Conservation (phyloP, 2,888 invertebrate species). For the Dimorphilus gyrociliatus region DNA sequence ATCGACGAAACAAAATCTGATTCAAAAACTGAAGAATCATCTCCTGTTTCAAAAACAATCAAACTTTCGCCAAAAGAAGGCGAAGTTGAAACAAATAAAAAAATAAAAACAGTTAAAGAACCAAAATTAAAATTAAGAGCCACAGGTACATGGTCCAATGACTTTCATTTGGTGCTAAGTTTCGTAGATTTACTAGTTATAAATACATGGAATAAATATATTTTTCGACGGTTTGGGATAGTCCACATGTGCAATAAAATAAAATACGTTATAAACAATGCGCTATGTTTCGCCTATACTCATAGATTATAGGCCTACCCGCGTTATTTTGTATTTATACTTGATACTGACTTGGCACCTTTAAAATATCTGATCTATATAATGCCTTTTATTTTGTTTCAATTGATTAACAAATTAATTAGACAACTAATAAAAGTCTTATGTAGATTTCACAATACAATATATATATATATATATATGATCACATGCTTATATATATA, state of each 20-base stretch:
- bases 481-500: background rate
- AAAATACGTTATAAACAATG: too few species aligned
- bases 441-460: too few species aligned
- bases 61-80: background rate
- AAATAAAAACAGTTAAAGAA: conserved; percentile 3
- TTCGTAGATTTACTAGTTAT: background rate
- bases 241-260: too few species aligned
- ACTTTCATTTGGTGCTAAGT: background rate
- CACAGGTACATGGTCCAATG: conserved; percentile 3
- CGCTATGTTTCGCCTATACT: too few species aligned
- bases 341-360: too few species aligned
- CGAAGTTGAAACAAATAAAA: background rate
- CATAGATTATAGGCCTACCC: too few species aligned
- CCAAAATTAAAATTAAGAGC: background rate
- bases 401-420: too few species aligned
- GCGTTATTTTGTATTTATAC: too few species aligned
- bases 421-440: too few species aligned
- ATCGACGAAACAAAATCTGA: conserved; percentile 12
- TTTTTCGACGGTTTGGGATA: conserved; percentile 1
- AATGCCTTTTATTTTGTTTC: too few species aligned
- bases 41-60: background rate
- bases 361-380: too few species aligned
- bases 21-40: conserved; percentile 10
- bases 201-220: too few species aligned
- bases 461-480: background rate